phyloP scores from a whole-genome alignment of 2,888 invertebrate genomes.

The Ennomos fuscantarius region DNA sequence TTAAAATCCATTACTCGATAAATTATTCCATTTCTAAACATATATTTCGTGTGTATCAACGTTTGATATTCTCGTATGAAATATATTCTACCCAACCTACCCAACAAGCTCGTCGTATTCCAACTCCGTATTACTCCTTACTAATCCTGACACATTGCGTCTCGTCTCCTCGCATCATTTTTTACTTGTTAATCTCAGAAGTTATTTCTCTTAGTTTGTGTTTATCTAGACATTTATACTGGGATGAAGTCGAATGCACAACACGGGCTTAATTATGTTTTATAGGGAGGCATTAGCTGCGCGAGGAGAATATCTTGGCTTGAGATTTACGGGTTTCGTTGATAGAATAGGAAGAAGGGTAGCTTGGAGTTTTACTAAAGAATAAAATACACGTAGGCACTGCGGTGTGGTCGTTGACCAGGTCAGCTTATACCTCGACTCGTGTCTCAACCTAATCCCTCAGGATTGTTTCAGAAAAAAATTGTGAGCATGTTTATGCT shows the following conservation, averaged over 20 bases:
- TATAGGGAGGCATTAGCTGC: slow-evolving; percentile 13
- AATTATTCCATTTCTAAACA: too few species aligned
- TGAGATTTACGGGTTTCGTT: slow-evolving; percentile 4
- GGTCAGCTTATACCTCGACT: too few species aligned
- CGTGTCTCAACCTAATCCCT: too few species aligned
- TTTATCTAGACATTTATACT: slow-evolving; percentile 53
- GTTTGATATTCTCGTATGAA: too few species aligned
- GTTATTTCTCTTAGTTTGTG: slow-evolving; percentile 56
- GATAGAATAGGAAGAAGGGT: too few species aligned
- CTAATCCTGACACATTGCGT: slow-evolving; percentile 57
- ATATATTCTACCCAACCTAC: slow-evolving; percentile 9
- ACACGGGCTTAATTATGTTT: slow-evolving; percentile 22
- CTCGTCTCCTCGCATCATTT: slow-evolving; percentile 56
- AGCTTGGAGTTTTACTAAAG: too few species aligned
- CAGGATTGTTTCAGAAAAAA: too few species aligned
- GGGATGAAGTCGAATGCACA: slow-evolving; percentile 40
- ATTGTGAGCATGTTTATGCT: too few species aligned
- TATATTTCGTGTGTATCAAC: too few species aligned
- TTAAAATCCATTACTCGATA: too few species aligned
- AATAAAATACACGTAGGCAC: too few species aligned
- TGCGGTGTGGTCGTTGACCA: too few species aligned
- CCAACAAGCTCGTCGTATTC: slow-evolving; percentile 24
- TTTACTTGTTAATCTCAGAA: slow-evolving; percentile 58
- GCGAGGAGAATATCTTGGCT: slow-evolving; percentile 7
- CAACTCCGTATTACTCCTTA: slow-evolving; percentile 36